Conservation (phyloP, 2,113 vertebrate genomes). For the Trematomus loennbergii region DNA sequence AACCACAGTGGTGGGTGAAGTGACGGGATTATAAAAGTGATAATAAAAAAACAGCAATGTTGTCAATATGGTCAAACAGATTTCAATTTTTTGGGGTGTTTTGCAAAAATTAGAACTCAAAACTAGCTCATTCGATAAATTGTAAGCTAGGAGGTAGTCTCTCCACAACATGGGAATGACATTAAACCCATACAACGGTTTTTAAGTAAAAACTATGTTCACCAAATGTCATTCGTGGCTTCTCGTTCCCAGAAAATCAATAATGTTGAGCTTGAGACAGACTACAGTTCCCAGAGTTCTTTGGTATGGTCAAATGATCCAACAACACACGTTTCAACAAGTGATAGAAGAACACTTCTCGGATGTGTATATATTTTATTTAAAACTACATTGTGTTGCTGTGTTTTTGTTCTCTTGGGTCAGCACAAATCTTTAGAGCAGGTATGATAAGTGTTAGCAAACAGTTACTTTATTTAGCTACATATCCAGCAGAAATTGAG, state of each 20-base stretch:
- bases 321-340: neutral
- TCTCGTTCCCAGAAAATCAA: neutral
- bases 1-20: slow-evolving; percentile 21
- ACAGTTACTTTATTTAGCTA: neutral
- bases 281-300: slow-evolving; percentile 5
- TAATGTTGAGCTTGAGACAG: neutral
- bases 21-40: slow-evolving; percentile 4
- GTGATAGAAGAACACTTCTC: neutral
- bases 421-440: neutral
- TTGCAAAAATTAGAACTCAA: neutral
- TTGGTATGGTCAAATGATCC: slow-evolving; percentile 1
- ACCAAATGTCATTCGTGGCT: neutral
- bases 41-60: slow-evolving; percentile 36
- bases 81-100: neutral
- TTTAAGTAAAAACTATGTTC: neutral
- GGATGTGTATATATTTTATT: neutral
- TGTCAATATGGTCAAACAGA: slow-evolving; percentile 34
- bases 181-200: neutral
- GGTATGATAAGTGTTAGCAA: neutral
- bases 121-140: neutral
- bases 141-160: neutral
- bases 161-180: neutral
- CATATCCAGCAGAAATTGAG: neutral
- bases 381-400: neutral
- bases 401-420: neutral